A percentile compares a stretch with the other conserved stretches of the same genome.
Conservation (phyloP, 2,888 invertebrate species). For the Sepioteuthis lessoniana region DNA sequence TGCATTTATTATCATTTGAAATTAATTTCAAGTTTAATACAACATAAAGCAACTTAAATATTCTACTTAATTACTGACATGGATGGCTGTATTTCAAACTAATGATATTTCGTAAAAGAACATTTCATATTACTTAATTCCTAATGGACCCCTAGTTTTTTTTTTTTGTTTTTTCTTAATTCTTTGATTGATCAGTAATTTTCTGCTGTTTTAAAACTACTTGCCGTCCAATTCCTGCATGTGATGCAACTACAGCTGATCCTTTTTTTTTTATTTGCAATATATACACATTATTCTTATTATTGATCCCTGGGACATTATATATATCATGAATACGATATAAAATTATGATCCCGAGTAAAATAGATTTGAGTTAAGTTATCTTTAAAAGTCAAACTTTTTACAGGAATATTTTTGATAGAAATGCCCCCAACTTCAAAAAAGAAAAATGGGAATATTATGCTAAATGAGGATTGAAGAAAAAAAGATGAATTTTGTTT, state of each 20-base stretch:
- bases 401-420: no score
- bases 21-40: background rate
- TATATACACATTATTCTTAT: background rate
- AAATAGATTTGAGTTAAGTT: no score
- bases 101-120: background rate
- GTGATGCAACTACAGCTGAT: background rate
- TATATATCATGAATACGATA: no score
- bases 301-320: no score
- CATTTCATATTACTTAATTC: background rate
- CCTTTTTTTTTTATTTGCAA: background rate
- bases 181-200: background rate
- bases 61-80: background rate
- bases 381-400: no score
- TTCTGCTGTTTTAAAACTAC: background rate
- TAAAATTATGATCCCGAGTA: no score
- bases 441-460: background rate
- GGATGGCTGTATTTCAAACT: background rate
- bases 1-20: background rate
- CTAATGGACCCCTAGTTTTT: background rate
- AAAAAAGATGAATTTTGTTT: background rate
- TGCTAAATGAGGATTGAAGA: background rate
- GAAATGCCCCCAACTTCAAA: no score
- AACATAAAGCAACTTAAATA: background rate
- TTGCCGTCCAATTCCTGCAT: background rate
- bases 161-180: no score